Conservation (phyloP, 2,888 invertebrate genomes). For the Drymonia ruficornis region DNA sequence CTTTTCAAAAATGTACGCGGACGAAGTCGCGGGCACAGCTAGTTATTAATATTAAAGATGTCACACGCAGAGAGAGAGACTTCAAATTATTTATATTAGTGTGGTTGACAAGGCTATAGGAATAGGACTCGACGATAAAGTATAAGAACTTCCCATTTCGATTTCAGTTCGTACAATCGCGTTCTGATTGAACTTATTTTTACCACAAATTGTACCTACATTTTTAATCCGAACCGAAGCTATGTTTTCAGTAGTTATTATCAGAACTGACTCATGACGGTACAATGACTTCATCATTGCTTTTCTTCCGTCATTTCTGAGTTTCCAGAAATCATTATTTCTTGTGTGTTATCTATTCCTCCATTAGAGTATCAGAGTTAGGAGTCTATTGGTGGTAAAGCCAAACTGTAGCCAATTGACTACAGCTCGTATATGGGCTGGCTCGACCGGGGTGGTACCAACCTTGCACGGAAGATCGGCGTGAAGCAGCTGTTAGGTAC, state of each 20-base stretch:
- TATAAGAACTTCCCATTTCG: neutral
- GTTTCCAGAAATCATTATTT: conserved; percentile 8
- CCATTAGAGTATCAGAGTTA: no score
- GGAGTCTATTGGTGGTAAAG: no score
- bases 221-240: neutral
- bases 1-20: no score
- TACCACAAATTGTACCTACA: neutral
- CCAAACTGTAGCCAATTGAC: no score
- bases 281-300: neutral
- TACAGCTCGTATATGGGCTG: no score
- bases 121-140: neutral
- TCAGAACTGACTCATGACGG: neutral
- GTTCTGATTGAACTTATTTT: neutral
- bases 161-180: neutral
- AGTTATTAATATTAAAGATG: neutral
- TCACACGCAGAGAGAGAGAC: neutral
- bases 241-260: neutral
- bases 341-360: neutral
- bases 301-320: conserved; percentile 3
- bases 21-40: no score
- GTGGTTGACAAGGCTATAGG: neutral
- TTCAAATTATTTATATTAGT: neutral
- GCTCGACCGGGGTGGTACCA: no score
- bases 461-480: no score
- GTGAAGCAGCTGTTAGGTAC: no score